A percentile compares a stretch with the other conserved stretches of the same genome.
Conservation (phyloP, 1,140 invertebrate species). For the Popillia japonica region DNA sequence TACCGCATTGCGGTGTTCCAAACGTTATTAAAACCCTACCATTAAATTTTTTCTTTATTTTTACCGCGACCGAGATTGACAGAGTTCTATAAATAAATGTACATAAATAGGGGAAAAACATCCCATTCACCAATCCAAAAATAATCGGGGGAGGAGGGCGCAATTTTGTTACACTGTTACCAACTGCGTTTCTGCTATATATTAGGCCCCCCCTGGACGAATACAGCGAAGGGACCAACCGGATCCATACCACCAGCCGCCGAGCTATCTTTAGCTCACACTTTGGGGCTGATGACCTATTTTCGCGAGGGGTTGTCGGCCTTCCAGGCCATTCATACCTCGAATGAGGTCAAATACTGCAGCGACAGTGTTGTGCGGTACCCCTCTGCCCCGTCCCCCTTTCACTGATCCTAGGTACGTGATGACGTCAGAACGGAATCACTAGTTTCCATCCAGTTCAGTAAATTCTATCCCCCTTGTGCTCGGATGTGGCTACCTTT, state of each 20-base stretch:
- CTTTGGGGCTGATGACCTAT: constrained; percentile 48
- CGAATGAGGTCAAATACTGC: constrained; percentile 53
- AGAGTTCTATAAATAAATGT: constrained; percentile 20
- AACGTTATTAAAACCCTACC: not conserved
- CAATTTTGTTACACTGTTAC: not conserved
- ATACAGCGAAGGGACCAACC: not conserved
- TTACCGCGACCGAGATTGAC: not conserved
- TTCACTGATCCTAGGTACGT: constrained; percentile 27
- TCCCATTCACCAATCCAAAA: constrained; percentile 22
- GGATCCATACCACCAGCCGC: constrained; percentile 34
- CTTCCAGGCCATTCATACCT: constrained; percentile 57
- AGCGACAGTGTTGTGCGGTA: constrained; percentile 9
- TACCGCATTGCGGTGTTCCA: not conserved
- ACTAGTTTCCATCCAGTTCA: constrained; percentile 17
- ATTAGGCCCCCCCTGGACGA: not conserved
- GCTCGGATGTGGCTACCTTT: not conserved
- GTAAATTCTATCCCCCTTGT: not conserved
- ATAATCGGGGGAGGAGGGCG: not conserved
- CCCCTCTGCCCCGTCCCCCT: not conserved
- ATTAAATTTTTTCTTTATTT: not conserved
- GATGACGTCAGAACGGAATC: constrained; percentile 30
- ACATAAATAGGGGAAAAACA: not conserved
- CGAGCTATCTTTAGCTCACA: constrained; percentile 36
- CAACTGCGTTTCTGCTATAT: not conserved
- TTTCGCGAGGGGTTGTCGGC: constrained; percentile 54